Conservation (phyloP, 2,113 vertebrate genomes). For the Sakesphorus luctuosus region DNA sequence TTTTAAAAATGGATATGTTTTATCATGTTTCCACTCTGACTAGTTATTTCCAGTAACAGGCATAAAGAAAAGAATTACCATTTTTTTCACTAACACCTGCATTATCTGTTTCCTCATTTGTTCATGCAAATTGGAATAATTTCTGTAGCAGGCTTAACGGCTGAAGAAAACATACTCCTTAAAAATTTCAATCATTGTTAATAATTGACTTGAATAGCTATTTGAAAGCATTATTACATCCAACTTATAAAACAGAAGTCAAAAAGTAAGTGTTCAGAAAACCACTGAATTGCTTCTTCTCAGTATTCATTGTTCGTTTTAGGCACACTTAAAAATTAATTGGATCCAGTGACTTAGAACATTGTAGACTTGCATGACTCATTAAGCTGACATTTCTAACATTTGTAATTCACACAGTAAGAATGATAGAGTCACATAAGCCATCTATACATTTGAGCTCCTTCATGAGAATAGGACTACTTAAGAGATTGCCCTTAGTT, state of each 20-base stretch:
- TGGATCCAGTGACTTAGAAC: conserved; percentile 70
- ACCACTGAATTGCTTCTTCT: not conserved
- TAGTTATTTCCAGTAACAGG: not conserved
- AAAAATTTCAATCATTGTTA: not conserved
- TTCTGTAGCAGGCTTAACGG: not conserved
- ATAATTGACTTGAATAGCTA: conserved; percentile 22
- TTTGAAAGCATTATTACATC: conserved; percentile 48
- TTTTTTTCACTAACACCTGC: not conserved
- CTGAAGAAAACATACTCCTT: not conserved
- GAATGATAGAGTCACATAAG: conserved; percentile 70
- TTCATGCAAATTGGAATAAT: not conserved
- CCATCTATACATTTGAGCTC: conserved; percentile 61
- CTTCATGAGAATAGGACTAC: conserved; percentile 50
- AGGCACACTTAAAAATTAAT: conserved; percentile 70
- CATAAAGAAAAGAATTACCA: not conserved
- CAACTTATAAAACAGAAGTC: conserved; percentile 11
- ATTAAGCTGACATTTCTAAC: conserved; percentile 80
- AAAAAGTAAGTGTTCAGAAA: conserved; percentile 10
- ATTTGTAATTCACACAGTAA: conserved; percentile 62
- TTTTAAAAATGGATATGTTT: not conserved
- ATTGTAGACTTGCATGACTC: conserved; percentile 75
- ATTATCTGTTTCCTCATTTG: not conserved
- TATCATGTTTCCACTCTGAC: not conserved
- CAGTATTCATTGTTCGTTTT: conserved; percentile 62
- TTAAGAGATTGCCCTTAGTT: conserved; percentile 40